Evolutionary conservation across 2,113 vertebrate genomes (phyloP).

Genomic region (Ciconia boyciana): DNA sequence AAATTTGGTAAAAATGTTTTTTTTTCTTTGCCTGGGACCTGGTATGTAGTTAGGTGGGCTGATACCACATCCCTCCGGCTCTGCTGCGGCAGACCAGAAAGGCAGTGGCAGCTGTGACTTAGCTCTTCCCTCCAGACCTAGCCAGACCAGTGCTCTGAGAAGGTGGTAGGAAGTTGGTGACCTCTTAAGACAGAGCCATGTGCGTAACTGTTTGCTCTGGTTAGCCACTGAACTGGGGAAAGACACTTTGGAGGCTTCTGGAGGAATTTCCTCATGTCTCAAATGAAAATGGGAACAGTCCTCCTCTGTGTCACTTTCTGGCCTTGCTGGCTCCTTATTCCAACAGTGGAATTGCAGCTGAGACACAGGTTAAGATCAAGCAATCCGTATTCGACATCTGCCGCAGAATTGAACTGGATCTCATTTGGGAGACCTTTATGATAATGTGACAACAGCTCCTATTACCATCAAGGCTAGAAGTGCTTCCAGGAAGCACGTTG

Average conservation of each 20-base stretch:
- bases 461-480: background rate
- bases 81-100: background rate
- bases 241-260: background rate
- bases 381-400: background rate
- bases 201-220: background rate
- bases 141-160: background rate
- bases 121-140: background rate
- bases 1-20: background rate
- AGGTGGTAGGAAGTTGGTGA: background rate
- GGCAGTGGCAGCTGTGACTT: background rate
- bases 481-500: background rate
- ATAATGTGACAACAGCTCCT: background rate
- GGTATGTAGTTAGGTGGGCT: background rate
- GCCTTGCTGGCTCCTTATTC: background rate
- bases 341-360: background rate
- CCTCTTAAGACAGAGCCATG: background rate
- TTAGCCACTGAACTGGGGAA: background rate
- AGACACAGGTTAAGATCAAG: background rate
- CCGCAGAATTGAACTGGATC: background rate
- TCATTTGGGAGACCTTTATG: background rate
- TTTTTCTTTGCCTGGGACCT: background rate
- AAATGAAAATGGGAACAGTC: background rate
- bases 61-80: background rate
- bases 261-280: background rate
- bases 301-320: background rate